phyloP scores from a whole-genome alignment of 2,888 invertebrate genomes.

The Beris chalybata region DNA sequence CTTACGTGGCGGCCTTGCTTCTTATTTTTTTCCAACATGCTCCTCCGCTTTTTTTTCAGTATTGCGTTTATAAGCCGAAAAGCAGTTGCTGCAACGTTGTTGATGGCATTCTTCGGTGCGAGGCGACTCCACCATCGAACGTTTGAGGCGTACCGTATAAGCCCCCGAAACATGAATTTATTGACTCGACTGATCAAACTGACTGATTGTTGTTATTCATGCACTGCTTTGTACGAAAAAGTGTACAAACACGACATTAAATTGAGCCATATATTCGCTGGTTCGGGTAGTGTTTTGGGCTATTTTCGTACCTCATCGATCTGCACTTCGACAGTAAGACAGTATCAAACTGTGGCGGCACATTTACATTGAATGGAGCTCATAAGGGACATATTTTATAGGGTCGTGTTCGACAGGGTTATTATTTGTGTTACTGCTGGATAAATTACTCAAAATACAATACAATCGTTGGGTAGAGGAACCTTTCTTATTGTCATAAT shows the following conservation, averaged over 20 bases:
- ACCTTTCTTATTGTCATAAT: too few relatives aligned
- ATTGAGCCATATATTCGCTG: slow-evolving; percentile 43
- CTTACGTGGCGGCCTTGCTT: neutral
- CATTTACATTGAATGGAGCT: slow-evolving; percentile 36
- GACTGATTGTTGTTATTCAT: slow-evolving; percentile 54
- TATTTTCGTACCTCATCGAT: slow-evolving; percentile 39
- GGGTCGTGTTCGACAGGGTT: slow-evolving; percentile 1
- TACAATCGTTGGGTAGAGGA: neutral
- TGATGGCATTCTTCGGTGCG: slow-evolving; percentile 14
- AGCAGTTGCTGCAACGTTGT: slow-evolving; percentile 3
- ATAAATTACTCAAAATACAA: slow-evolving; percentile 17
- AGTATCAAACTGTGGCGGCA: slow-evolving; percentile 15
- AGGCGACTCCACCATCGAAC: slow-evolving; percentile 6
- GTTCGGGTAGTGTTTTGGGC: slow-evolving; percentile 25
- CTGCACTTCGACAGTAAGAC: slow-evolving; percentile 18
- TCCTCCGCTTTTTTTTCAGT: slow-evolving; percentile 20
- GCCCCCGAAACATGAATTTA: slow-evolving; percentile 43
- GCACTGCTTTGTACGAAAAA: slow-evolving; percentile 42
- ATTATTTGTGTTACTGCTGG: slow-evolving; percentile 16
- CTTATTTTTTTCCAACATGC: slow-evolving; percentile 3
- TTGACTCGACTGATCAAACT: slow-evolving; percentile 54
- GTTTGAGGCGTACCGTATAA: slow-evolving; percentile 5
- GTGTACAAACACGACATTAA: slow-evolving; percentile 43
- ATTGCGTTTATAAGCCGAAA: neutral
- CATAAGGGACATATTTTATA: slow-evolving; percentile 33